These are phyloP conservation scores for Nothocercus julius DNA, from an alignment of 2,113 vertebrate genomes.

Conservation along the genomic window DNA sequence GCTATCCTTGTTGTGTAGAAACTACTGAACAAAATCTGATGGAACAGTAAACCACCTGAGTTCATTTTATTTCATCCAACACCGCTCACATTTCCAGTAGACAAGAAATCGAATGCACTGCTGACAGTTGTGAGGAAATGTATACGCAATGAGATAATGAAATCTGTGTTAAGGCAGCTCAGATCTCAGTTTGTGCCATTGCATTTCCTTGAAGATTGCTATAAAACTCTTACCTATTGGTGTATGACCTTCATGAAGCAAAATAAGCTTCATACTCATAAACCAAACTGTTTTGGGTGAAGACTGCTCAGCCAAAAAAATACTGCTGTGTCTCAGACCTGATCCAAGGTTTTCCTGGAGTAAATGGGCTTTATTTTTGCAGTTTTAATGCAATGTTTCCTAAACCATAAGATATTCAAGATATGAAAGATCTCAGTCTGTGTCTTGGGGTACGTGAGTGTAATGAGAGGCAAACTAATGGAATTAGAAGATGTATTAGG, in stretches of 20 bases:
- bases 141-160: conserved; percentile 13
- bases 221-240: conserved; percentile 11
- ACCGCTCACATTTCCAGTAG: conserved; percentile 43
- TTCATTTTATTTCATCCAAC: conserved; percentile 25
- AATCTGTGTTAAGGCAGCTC: not conserved
- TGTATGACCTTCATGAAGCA: not conserved
- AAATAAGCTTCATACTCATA: not conserved
- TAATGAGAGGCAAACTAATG: not conserved
- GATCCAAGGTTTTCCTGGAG: not conserved
- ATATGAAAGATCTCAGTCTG: not conserved
- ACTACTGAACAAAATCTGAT: not conserved
- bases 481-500: not conserved
- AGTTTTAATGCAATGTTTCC: not conserved
- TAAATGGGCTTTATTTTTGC: not conserved
- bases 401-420: not conserved
- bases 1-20: not conserved
- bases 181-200: conserved; percentile 19
- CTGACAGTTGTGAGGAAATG: conserved; percentile 24
- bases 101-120: conserved; percentile 12
- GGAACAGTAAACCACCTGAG: not conserved
- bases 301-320: not conserved
- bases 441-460: not conserved
- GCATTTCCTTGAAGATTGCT: conserved; percentile 12
- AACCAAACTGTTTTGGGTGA: not conserved
- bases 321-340: not conserved